A percentile compares a stretch with the other conserved stretches of the same genome.
Evolutionary conservation across 2,888 invertebrate genomes (phyloP).

Genomic region (Macroteleia sp.): DNA sequence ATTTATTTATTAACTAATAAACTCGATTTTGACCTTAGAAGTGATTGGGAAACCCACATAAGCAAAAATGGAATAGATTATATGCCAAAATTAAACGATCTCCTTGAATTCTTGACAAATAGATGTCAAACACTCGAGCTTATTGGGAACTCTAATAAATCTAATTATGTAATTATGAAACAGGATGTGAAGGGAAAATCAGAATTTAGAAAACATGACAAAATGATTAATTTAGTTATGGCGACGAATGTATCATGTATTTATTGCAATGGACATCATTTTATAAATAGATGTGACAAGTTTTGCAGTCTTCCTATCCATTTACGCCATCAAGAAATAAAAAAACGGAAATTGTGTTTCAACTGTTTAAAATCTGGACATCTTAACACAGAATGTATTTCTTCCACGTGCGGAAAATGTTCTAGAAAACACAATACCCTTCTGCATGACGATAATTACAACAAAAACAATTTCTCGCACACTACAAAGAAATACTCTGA

Average conservation of each 20-base stretch:
- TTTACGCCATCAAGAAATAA: not conserved
- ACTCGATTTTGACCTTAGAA: slow-evolving; percentile 64
- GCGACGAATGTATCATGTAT: not conserved
- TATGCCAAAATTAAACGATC: slow-evolving; percentile 6
- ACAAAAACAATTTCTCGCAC: not conserved
- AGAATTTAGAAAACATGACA: not conserved
- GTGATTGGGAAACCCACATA: slow-evolving; percentile 65
- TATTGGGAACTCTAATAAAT: not conserved
- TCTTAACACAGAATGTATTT: slow-evolving; percentile 47
- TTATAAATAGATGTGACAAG: not conserved
- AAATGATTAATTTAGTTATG: not conserved
- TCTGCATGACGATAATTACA: slow-evolving; percentile 33
- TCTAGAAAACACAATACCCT: slow-evolving; percentile 52
- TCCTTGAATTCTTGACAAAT: slow-evolving; percentile 5
- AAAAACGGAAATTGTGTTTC: slow-evolving; percentile 51
- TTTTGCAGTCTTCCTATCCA: slow-evolving; percentile 4
- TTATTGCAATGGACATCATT: slow-evolving; percentile 3
- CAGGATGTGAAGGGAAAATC: not conserved
- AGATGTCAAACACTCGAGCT: slow-evolving; percentile 5
- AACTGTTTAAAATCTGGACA: slow-evolving; percentile 65
- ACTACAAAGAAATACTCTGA: not conserved
- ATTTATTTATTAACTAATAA: slow-evolving; percentile 68
- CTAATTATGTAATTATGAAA: not conserved
- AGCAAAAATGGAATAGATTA: not conserved
- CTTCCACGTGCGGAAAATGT: slow-evolving; percentile 59